A percentile compares a stretch with the other conserved stretches of the same genome.
Conservation (phyloP, 2,797 vertebrate genomes). For the Mormyrus hasselquistii region DNA sequence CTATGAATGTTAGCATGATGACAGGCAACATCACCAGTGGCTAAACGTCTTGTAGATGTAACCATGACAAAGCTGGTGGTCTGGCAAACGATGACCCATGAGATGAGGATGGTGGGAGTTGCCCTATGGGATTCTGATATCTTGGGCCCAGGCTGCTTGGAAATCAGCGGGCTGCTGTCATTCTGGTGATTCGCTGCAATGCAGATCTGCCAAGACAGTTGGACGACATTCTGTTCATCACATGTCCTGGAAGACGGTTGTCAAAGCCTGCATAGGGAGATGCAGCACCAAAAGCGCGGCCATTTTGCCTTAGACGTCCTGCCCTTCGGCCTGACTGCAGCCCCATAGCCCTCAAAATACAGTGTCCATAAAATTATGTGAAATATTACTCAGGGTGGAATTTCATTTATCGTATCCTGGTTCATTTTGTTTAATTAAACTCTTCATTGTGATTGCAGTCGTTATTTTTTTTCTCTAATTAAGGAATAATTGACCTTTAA, state of each 20-base stretch:
- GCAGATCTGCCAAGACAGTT: not conserved
- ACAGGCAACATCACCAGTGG: not conserved
- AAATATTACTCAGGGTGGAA: not conserved
- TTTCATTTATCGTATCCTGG: constrained; percentile 1
- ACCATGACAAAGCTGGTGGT: constrained; percentile 3
- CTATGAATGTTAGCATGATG: not conserved
- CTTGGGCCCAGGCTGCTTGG: not conserved
- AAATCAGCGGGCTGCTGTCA: constrained; percentile 15
- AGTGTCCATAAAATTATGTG: not conserved
- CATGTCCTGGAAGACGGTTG: not conserved
- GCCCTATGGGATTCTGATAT: not conserved
- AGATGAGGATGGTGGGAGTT: not conserved
- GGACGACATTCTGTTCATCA: constrained; percentile 22
- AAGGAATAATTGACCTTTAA: not conserved
- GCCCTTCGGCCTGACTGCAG: not conserved
- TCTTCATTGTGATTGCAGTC: not conserved
- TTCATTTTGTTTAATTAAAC: constrained; percentile 11
- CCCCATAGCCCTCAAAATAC: not conserved
- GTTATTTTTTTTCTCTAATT: not conserved
- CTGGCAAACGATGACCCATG: not conserved
- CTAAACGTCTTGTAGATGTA: not conserved
- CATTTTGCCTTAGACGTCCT: not conserved
- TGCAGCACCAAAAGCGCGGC: not conserved
- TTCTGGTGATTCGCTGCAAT: constrained; percentile 12
- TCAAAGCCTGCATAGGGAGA: constrained; percentile 1